These are phyloP conservation scores for Catharus fuscescens DNA, from an alignment of 2,113 vertebrate species.

Conservation along the genomic window DNA sequence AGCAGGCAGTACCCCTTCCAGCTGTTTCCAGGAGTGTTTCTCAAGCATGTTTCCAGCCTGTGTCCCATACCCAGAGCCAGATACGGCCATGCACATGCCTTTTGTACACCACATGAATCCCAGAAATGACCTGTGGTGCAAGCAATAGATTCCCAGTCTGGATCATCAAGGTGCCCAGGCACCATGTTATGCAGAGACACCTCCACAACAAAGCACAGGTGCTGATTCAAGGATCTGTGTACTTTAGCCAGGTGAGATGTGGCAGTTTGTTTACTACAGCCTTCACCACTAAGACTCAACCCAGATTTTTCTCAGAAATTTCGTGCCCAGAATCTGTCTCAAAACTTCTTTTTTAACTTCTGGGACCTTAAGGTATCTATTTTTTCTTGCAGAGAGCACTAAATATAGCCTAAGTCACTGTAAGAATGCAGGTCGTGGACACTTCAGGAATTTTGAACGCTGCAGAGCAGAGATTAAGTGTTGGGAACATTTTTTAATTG, in stretches of 20 bases:
- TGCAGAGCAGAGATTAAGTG: neutral
- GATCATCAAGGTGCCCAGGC: neutral
- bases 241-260: neutral
- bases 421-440: neutral
- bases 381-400: neutral
- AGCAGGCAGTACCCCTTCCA: neutral
- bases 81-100: no score
- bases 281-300: neutral
- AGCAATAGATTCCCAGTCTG: neutral
- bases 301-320: neutral
- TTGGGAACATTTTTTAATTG: neutral
- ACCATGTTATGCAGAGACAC: fast-evolving
- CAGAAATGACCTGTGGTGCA: neutral
- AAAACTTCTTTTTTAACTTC: neutral
- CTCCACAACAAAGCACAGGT: neutral
- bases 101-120: neutral
- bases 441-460: neutral
- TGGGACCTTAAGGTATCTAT: neutral
- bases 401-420: neutral
- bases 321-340: neutral
- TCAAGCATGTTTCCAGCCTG: neutral
- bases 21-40: neutral
- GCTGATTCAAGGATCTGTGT: neutral
- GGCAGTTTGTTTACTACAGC: neutral
- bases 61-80: neutral